phyloP scores from a whole-genome alignment of 92 coral and sea anemone genomes.

The Montipora capitata region DNA sequence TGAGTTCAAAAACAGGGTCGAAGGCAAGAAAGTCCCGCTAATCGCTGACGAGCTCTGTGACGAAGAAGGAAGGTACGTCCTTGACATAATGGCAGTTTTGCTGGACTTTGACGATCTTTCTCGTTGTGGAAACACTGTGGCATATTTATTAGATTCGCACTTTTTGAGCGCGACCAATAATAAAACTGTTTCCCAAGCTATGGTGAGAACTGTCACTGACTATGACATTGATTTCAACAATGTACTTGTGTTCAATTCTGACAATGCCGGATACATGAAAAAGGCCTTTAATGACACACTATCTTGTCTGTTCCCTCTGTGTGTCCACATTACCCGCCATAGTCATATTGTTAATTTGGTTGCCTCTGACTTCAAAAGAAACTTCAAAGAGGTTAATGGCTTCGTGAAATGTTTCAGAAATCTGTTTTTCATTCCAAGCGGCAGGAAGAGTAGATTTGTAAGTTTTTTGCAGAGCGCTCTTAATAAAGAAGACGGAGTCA shows the following conservation, averaged over 20 bases:
- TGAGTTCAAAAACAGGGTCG: slow-evolving; percentile 36
- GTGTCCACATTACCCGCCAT: slow-evolving; percentile 67
- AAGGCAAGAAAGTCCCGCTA: slow-evolving; percentile 48
- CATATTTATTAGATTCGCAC: slow-evolving; percentile 57
- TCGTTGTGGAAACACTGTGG: slow-evolving; percentile 55
- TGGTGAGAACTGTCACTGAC: slow-evolving; percentile 58
- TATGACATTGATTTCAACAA: slow-evolving; percentile 68
- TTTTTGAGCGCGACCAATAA: slow-evolving; percentile 60
- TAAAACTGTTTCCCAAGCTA: slow-evolving; percentile 62
- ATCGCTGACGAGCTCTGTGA: slow-evolving; percentile 55
- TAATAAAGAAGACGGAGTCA: slow-evolving; percentile 8
- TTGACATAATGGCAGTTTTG: slow-evolving; percentile 58
- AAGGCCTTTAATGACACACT: slow-evolving; percentile 70
- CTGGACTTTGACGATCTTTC: slow-evolving; percentile 58
- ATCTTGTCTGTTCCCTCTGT: slow-evolving; percentile 54
- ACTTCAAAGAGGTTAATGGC: too few species aligned
- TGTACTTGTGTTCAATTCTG: slow-evolving; percentile 73
- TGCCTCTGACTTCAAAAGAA: slow-evolving; percentile 69
- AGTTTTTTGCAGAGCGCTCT: too few species aligned
- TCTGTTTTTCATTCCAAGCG: too few species aligned
- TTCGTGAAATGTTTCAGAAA: too few species aligned
- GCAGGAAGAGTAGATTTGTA: too few species aligned
- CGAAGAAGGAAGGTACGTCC: slow-evolving; percentile 49
- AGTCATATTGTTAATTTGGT: slow-evolving; percentile 79
- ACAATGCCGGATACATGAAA: slow-evolving; percentile 76